Conservation (phyloP, 1,140 invertebrate species). For the Bombus huntii region DNA sequence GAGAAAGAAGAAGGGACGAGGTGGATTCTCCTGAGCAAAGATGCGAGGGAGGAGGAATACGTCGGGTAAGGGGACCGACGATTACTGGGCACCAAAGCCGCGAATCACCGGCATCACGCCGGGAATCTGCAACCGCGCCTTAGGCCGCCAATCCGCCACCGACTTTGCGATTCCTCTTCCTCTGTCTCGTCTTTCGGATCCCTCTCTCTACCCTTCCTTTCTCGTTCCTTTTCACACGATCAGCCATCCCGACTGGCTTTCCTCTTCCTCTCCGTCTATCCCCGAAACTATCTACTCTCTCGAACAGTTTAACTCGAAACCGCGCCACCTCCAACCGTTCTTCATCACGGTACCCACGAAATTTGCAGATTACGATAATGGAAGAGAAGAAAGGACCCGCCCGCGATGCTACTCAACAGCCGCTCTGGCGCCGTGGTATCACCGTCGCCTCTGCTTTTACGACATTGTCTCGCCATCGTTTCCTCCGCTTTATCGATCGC, state of each 20-base stretch:
- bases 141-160: constrained; percentile 82
- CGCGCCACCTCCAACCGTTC: constrained; percentile 63
- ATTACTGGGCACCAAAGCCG: constrained; percentile 82
- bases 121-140: constrained; percentile 81
- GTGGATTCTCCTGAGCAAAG: constrained; percentile 22
- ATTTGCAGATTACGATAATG: constrained; percentile 80
- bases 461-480: constrained; percentile 20
- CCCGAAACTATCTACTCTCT: constrained; percentile 41
- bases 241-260: constrained; percentile 27
- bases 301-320: constrained; percentile 63
- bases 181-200: constrained; percentile 41
- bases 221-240: constrained; percentile 18
- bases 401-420: constrained; percentile 64
- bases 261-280: constrained; percentile 39
- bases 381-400: constrained; percentile 66
- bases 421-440: constrained; percentile 64
- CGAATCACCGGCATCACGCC: constrained; percentile 83
- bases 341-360: constrained; percentile 65
- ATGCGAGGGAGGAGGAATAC: constrained; percentile 72
- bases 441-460: constrained; percentile 32
- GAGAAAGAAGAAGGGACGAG: constrained; percentile 15
- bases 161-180: constrained; percentile 62
- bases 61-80: constrained; percentile 75
- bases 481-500: neutral
- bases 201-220: constrained; percentile 26